Conservation (phyloP, 2,888 invertebrate genomes). For the Phortica magna region DNA sequence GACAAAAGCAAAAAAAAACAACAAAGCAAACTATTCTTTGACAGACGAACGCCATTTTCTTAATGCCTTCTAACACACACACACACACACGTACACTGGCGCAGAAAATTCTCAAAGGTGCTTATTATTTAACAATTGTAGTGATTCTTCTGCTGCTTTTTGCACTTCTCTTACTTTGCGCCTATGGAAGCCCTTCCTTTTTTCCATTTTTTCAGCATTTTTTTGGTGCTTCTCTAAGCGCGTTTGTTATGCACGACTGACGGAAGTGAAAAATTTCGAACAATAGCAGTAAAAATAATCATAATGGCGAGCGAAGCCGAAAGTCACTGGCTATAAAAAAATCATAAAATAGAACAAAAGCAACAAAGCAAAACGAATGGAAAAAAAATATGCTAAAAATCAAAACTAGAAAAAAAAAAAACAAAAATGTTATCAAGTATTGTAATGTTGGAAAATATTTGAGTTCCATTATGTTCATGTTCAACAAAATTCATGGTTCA, state of each 20-base stretch:
- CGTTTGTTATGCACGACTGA: constrained; percentile 9
- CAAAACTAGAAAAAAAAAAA: not conserved
- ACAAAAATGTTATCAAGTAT: not conserved
- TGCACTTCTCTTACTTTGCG: not conserved
- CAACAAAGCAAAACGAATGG: not conserved
- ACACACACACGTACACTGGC: constrained; percentile 2
- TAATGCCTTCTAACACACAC: not conserved
- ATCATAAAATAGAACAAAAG: constrained; percentile 7
- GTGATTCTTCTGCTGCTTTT: constrained; percentile 47
- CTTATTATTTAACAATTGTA: constrained; percentile 60
- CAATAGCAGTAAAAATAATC: constrained; percentile 17
- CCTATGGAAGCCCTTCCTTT: not conserved
- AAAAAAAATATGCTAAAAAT: not conserved
- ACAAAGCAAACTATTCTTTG: not conserved
- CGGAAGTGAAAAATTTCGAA: constrained; percentile 34
- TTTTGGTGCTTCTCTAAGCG: constrained; percentile 10
- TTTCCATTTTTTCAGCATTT: not conserved
- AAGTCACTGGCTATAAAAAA: not conserved
- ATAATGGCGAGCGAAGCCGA: constrained; percentile 4
- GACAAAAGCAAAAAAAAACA: not conserved
- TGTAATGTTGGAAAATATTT: constrained; percentile 24
- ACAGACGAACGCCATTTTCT: not conserved
- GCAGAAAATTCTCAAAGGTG: constrained; percentile 59
- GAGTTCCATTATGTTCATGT: constrained; percentile 28
- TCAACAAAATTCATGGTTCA: constrained; percentile 20